phyloP scores from a whole-genome alignment of 2,113 vertebrate species.

The Spilogale gracilis region DNA sequence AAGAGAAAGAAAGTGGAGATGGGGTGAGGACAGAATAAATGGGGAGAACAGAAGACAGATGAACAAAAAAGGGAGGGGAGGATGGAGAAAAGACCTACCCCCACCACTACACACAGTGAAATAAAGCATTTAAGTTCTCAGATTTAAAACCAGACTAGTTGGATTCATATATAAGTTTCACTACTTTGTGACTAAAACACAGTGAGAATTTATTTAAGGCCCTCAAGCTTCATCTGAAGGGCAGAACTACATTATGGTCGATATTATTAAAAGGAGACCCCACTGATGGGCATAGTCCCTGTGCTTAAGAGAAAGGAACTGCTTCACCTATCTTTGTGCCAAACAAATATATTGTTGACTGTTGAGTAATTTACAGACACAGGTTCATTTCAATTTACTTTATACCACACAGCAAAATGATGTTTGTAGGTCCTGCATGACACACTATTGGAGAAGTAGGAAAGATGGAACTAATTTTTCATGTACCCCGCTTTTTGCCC shows the following conservation, averaged over 20 bases:
- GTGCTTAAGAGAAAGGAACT: neutral
- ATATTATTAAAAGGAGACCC: neutral
- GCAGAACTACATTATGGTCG: neutral
- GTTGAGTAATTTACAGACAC: neutral
- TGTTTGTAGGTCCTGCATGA: neutral
- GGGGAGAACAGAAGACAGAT: neutral
- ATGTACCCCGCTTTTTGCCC: neutral
- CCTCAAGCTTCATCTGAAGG: neutral
- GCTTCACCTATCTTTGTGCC: neutral
- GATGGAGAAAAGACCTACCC: neutral
- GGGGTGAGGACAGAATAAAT: neutral
- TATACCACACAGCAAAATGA: neutral
- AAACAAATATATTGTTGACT: neutral
- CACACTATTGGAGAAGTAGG: neutral
- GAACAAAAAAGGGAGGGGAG: fast-evolving
- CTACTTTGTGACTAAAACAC: neutral
- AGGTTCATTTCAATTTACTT: neutral
- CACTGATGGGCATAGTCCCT: too few relatives aligned
- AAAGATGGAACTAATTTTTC: neutral
- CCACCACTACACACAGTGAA: neutral
- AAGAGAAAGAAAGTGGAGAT: neutral
- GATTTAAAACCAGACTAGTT: neutral
- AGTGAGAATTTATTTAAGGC: neutral
- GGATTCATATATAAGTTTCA: neutral
- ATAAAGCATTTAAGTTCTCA: neutral